Conservation (phyloP, 2,888 invertebrate species). For the Dryobotodes eremita region DNA sequence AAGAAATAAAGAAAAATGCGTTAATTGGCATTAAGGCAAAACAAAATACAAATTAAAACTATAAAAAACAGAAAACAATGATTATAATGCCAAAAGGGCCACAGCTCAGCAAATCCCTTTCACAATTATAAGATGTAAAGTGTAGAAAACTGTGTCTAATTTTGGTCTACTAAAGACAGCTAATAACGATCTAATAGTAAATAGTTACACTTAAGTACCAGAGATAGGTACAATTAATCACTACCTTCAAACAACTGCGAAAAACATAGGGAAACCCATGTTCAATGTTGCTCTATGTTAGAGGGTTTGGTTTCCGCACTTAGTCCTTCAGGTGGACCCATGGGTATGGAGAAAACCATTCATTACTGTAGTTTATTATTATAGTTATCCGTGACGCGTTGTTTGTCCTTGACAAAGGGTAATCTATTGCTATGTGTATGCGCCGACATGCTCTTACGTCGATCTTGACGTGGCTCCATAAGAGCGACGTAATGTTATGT, state of each 20-base stretch:
- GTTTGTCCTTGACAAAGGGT: slow-evolving; percentile 28
- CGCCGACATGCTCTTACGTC: slow-evolving; percentile 1
- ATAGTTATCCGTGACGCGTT: slow-evolving; percentile 17
- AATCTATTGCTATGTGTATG: slow-evolving; percentile 8
- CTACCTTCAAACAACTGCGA: background rate
- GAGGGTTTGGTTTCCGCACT: too few relatives aligned
- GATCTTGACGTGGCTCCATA: background rate
- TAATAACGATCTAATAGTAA: background rate
- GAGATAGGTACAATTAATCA: background rate
- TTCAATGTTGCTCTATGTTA: too few relatives aligned
- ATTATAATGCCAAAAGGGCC: too few relatives aligned
- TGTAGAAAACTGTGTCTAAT: background rate
- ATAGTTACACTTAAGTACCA: background rate
- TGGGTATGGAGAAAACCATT: background rate
- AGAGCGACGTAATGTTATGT: slow-evolving; percentile 7
- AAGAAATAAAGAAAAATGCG: too few relatives aligned
- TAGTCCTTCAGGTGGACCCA: too few relatives aligned
- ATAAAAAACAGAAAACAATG: too few relatives aligned
- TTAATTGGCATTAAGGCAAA: too few relatives aligned
- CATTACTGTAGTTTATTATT: background rate
- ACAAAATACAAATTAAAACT: too few relatives aligned
- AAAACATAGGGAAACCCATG: slow-evolving; percentile 10
- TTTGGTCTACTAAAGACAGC: background rate
- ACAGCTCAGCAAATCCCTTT: too few relatives aligned
- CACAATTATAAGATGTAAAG: background rate